Conservation (phyloP, 2,113 vertebrate species). For the Dasyprocta punctata region DNA sequence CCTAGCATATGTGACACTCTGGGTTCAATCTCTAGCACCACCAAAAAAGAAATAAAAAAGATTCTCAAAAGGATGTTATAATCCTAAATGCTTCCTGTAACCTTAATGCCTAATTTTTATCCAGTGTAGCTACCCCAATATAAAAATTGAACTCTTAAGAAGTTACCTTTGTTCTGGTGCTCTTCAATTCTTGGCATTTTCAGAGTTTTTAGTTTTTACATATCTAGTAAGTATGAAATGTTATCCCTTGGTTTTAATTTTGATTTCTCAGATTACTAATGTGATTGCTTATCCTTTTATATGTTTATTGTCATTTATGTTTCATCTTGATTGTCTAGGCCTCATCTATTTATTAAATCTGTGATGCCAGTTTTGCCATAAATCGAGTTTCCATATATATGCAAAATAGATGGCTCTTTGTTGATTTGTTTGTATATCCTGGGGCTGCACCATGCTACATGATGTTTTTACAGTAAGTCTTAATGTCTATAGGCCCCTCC, state of each 20-base stretch:
- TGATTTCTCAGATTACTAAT: not conserved
- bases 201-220: not conserved
- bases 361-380: not conserved
- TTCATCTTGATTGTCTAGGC: not conserved
- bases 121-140: not conserved
- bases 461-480: not conserved
- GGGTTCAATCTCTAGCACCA: not conserved
- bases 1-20: not conserved
- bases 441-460: not conserved
- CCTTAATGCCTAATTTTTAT: not conserved
- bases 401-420: not conserved
- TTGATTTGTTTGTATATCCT: not conserved
- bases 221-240: not conserved
- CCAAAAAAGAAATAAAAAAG: not conserved
- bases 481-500: not conserved
- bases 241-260: not conserved
- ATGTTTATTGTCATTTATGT: not conserved
- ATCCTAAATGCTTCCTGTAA: not conserved
- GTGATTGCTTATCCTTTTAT: not conserved
- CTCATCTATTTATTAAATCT: not conserved
- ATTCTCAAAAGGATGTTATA: not conserved
- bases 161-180: not conserved
- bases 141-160: fast-evolving
- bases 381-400: not conserved
- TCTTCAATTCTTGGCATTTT: not conserved